A percentile compares a stretch with the other conserved stretches of the same genome.
phyloP scores from a whole-genome alignment of 2,113 vertebrate genomes.

The Cephalopterus ornatus region DNA sequence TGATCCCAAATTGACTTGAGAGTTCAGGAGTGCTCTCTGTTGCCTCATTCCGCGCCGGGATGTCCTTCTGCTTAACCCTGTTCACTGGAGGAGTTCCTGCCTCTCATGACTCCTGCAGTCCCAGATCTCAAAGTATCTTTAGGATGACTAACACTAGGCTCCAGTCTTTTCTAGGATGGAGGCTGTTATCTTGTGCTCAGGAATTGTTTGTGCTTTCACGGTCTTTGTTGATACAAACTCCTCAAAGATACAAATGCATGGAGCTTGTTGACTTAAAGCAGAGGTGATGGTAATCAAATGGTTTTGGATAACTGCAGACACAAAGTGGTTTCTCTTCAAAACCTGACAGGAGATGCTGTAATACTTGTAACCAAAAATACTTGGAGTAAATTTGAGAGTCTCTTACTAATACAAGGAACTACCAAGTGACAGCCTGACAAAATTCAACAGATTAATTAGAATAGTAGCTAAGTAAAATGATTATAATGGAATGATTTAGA shows the following conservation, averaged over 20 bases:
- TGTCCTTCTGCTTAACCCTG: neutral
- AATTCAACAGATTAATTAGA: neutral
- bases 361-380: neutral
- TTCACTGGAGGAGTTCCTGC: neutral
- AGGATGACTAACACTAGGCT: neutral
- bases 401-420: neutral
- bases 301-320: neutral
- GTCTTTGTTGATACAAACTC: neutral
- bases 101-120: neutral
- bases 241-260: neutral
- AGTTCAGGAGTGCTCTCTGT: neutral
- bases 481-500: neutral
- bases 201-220: neutral
- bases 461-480: neutral
- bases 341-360: neutral
- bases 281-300: neutral
- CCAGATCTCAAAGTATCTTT: neutral
- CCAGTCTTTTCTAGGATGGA: neutral
- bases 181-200: neutral
- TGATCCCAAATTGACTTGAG: neutral
- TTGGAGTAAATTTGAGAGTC: neutral
- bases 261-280: neutral
- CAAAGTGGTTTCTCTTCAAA: neutral
- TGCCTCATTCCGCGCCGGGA: neutral
- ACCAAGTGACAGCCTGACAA: neutral